Base-by-base conservation (phyloP, 1,140 invertebrate species). In the Drosophila willistoni region DNA sequence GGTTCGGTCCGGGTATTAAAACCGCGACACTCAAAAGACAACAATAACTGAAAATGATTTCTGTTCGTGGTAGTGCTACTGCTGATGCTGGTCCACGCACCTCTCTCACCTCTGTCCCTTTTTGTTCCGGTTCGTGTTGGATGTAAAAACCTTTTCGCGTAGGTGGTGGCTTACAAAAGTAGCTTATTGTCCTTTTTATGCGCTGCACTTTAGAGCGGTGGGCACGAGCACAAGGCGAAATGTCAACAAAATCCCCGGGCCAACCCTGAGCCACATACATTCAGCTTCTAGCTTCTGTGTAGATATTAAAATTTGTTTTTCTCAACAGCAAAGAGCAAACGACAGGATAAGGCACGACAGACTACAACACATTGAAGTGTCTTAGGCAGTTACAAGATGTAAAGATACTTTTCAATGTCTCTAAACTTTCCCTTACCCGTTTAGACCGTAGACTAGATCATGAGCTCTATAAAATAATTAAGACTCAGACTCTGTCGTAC, bases 151-250 rank as follows among this genome's bases (percentile, higher is more conserved):
- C 79, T 79, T 87, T 86, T 69, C 64, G 68, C 67, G 79, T 79
- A 79, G 76, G 64, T 83, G 76, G 64, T 83, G 63, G 62, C 71
- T 59, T 56, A 67, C 74, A 81, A 79, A 85, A 85, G 82, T 86
- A 75, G 83, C 83, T 86, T 86, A 86, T 83, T 87, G 83, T 86
- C 84, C 84, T 86, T 86, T 86, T 86, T 89, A 89, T 77, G 83
- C 77, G 83, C 68, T 83, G 83, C 84, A 89, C 80, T 86, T 80
- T 63, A 67, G 56, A 19, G 25, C 29, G n/a, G 44, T 25, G 42
- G 42, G 41, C 41, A 7, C 29, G 44, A 25, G 47, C 17, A 70
- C 34, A 54, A 66, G 56, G 51, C 54, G 33, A 73, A 86, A 85
- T 85, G 82, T 86, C 82, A 86, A 87, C 79, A 71, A 63, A 83